A percentile compares a stretch with the other conserved stretches of the same genome.
phyloP scores from a whole-genome alignment of 2,797 vertebrate genomes.

The Percopsis omiscomaycus region DNA sequence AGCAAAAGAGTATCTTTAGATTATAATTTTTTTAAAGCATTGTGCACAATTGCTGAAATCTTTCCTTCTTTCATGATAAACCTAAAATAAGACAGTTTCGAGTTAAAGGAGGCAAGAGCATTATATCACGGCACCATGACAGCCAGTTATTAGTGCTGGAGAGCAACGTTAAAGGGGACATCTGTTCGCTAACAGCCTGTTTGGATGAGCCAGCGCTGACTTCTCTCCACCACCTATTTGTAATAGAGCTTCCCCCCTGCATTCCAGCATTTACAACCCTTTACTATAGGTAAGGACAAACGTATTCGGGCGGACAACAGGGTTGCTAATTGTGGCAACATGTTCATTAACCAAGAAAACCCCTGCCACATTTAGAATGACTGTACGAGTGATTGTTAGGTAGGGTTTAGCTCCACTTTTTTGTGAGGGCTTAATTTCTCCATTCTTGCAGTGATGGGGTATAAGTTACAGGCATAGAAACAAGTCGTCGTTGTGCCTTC shows the following conservation, averaged over 20 bases:
- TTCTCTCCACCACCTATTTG: slow-evolving; percentile 35
- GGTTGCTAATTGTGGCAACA: no score
- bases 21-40: no score
- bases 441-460: slow-evolving; percentile 26
- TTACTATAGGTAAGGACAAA: slow-evolving; percentile 5
- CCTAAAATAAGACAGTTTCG: background rate
- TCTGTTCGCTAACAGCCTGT: slow-evolving; percentile 26
- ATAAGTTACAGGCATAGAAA: slow-evolving; percentile 25
- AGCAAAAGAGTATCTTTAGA: no score
- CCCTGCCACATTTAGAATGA: no score
- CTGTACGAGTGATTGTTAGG: background rate
- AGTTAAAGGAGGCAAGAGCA: slow-evolving; percentile 3
- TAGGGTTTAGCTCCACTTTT: background rate
- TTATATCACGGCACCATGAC: slow-evolving; percentile 9
- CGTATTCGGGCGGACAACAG: background rate
- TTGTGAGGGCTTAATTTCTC: slow-evolving; percentile 6
- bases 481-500: slow-evolving; percentile 24
- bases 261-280: slow-evolving; percentile 41
- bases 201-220: slow-evolving; percentile 8
- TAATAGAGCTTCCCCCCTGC: slow-evolving; percentile 26
- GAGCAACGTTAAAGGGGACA: slow-evolving; percentile 13
- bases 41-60: background rate
- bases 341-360: no score
- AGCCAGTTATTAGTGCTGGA: background rate
- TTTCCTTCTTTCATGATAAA: background rate